phyloP scores from a whole-genome alignment of 2,797 vertebrate species.

The Cichlasoma orientale region DNA sequence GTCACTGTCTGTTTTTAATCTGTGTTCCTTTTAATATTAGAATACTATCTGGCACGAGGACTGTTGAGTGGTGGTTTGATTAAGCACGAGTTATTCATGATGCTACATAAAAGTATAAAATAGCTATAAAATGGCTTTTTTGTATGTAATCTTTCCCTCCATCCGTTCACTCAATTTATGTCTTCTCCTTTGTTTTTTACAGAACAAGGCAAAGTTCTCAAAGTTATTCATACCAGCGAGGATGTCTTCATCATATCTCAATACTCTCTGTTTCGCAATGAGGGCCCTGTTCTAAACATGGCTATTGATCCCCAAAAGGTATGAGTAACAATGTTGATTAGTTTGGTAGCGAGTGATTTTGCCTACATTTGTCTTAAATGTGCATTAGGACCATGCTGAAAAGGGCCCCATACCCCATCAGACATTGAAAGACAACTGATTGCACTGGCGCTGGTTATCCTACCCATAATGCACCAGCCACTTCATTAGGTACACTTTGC shows the following conservation, averaged over 20 bases:
- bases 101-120: not conserved
- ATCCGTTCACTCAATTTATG: not conserved
- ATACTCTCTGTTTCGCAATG: constrained; percentile 82
- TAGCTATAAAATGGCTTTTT: not conserved
- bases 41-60: not conserved
- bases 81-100: not conserved
- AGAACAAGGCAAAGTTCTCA: constrained; percentile 87
- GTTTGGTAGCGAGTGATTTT: not conserved
- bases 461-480: not conserved
- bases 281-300: constrained; percentile 83
- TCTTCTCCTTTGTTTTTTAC: constrained; percentile 30
- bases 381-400: not conserved
- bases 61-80: not conserved
- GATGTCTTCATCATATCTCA: constrained; percentile 85
- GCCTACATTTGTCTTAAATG: not conserved
- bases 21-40: not conserved
- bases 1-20: not conserved
- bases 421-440: not conserved
- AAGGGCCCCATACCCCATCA: not conserved
- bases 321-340: not conserved
- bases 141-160: not conserved
- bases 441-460: not conserved
- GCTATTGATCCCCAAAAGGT: constrained; percentile 83
- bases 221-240: constrained; percentile 81
- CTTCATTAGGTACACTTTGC: not conserved